phyloP scores from a whole-genome alignment of 2,888 invertebrate species.

The Diplolepis rosae region DNA sequence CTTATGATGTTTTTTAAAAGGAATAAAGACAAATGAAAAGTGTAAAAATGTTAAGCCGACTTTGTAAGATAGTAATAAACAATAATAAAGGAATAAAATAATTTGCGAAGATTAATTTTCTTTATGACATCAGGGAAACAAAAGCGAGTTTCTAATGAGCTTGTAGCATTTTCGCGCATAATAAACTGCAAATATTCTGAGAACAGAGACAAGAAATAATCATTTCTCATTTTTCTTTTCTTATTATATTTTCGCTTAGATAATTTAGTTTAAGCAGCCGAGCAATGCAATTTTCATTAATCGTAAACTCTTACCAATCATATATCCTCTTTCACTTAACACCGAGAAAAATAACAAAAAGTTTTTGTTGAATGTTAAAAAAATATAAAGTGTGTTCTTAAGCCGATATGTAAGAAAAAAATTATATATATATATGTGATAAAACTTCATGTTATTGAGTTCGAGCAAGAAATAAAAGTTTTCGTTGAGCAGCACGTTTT shows the following conservation, averaged over 20 bases:
- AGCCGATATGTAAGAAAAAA: background rate
- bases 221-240: background rate
- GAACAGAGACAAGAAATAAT: background rate
- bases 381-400: background rate
- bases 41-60: too few species aligned
- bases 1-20: too few species aligned
- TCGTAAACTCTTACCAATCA: background rate
- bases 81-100: too few species aligned
- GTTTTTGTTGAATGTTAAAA: background rate
- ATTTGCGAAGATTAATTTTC: too few species aligned
- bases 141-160: too few species aligned
- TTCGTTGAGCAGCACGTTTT: too few species aligned
- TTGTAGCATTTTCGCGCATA: background rate
- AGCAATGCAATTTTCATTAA: background rate
- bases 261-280: conserved; percentile 1
- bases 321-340: background rate
- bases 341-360: background rate
- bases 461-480: too few species aligned
- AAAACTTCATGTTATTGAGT: too few species aligned
- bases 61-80: too few species aligned
- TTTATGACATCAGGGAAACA: too few species aligned
- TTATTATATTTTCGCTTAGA: conserved; percentile 15
- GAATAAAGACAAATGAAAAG: too few species aligned
- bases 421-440: too few species aligned
- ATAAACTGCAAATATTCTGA: background rate